These are phyloP conservation scores for Tipula lateralis DNA, from an alignment of 2,888 invertebrate species.

Conservation along the genomic window DNA sequence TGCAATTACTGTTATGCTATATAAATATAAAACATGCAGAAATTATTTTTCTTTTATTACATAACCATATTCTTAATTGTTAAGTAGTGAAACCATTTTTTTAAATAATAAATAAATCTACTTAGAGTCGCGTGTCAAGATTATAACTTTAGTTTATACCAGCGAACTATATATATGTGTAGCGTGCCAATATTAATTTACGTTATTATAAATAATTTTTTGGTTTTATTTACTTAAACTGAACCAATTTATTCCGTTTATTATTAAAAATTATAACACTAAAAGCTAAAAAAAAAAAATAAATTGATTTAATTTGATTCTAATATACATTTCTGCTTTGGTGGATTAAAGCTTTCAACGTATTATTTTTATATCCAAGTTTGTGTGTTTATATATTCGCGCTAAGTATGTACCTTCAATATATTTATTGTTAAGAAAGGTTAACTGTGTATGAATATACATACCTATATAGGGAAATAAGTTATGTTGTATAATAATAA, in stretches of 20 bases:
- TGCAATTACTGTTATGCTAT: neutral
- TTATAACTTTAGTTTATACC: neutral
- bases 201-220: neutral
- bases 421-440: neutral
- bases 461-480: neutral
- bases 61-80: neutral
- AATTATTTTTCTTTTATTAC: neutral
- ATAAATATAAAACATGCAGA: neutral
- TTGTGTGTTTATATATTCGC: neutral
- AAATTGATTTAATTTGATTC: neutral
- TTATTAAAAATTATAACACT: slow-evolving; percentile 24
- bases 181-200: slow-evolving; percentile 19
- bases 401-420: slow-evolving; percentile 24
- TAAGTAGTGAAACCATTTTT: neutral
- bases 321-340: neutral
- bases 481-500: neutral
- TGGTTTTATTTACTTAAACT: slow-evolving; percentile 7
- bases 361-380: neutral
- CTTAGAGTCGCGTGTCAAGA: slow-evolving; percentile 24
- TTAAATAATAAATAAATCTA: neutral
- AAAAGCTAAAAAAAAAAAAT: neutral
- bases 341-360: slow-evolving; percentile 19
- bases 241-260: slow-evolving; percentile 19
- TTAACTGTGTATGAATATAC: neutral
- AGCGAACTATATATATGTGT: neutral